These are phyloP conservation scores for Philypnodon macrostomus DNA, from an alignment of 2,797 vertebrate genomes.

Conservation along the genomic window DNA sequence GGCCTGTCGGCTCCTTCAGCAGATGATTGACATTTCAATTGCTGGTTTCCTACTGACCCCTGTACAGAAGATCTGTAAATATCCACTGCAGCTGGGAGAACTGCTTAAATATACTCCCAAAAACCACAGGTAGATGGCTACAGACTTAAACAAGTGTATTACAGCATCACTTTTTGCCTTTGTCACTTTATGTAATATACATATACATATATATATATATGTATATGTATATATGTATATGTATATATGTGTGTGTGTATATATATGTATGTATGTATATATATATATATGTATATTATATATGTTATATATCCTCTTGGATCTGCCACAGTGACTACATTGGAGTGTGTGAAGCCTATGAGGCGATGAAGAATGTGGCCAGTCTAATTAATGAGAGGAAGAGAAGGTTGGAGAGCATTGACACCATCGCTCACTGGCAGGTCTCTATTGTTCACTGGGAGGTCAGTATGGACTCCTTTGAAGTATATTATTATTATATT, in stretches of 20 bases:
- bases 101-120: constrained; percentile 95
- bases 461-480: constrained; percentile 76
- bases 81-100: constrained; percentile 94
- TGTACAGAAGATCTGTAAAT: constrained; percentile 99
- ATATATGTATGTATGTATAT: neutral
- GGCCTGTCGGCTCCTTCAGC: constrained; percentile 93
- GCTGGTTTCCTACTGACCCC: constrained; percentile 95
- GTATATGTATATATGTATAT: no score
- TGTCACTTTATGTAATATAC: no score
- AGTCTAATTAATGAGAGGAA: constrained; percentile 97
- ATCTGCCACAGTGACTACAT: constrained; percentile 81
- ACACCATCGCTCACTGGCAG: constrained; percentile 96
- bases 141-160: no score
- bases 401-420: constrained; percentile 89
- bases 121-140: constrained; percentile 98
- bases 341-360: constrained; percentile 86
- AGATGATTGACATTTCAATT: constrained; percentile 98
- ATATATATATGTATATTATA: neutral
- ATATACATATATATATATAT: no score
- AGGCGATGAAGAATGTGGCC: constrained; percentile 96
- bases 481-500: no score
- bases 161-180: no score
- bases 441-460: constrained; percentile 93
- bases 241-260: no score
- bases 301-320: neutral